phyloP scores from a whole-genome alignment of 2,113 vertebrate species.

The Oncorhynchus masou region DNA sequence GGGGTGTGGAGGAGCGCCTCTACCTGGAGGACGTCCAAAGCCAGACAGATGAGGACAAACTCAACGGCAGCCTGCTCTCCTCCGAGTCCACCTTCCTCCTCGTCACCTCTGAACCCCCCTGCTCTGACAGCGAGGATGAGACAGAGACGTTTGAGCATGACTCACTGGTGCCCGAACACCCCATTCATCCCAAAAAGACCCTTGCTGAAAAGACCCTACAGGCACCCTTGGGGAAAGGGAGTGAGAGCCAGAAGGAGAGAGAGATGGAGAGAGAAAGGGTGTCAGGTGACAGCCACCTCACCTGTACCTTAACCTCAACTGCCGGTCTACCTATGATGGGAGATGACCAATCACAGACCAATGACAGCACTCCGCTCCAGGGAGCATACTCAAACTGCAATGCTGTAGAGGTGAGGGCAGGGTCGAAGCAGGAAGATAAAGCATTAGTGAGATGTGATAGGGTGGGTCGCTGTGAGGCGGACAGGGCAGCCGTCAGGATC shows the following conservation, averaged over 20 bases:
- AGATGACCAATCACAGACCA: conserved; percentile 5
- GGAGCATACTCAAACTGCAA: conserved; percentile 23
- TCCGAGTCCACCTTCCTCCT: conserved; percentile 92
- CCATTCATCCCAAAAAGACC: conserved; percentile 35
- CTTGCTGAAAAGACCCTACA: conserved; percentile 4
- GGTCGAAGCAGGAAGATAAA: conserved; percentile 38
- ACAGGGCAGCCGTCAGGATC: conserved; percentile 82
- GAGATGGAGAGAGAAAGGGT: conserved; percentile 10
- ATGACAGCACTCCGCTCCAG: conserved; percentile 2
- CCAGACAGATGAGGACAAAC: conserved; percentile 83
- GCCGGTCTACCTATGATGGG: background rate
- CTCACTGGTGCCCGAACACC: conserved; percentile 57
- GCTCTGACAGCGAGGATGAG: conserved; percentile 68
- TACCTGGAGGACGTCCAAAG: conserved; percentile 85
- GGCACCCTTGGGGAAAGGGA: background rate
- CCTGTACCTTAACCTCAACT: background rate
- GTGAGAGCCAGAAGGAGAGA: background rate
- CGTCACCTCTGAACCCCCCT: conserved; percentile 71
- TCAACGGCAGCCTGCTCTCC: conserved; percentile 86
- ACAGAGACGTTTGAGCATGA: conserved; percentile 69
- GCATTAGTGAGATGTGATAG: conserved; percentile 35
- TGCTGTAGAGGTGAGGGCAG: conserved; percentile 64
- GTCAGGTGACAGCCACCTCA: conserved; percentile 4
- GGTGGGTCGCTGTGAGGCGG: conserved; percentile 62
- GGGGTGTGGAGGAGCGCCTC: conserved; percentile 68